Conservation (phyloP, 1,140 invertebrate genomes). For the Drosophila sp. region DNA sequence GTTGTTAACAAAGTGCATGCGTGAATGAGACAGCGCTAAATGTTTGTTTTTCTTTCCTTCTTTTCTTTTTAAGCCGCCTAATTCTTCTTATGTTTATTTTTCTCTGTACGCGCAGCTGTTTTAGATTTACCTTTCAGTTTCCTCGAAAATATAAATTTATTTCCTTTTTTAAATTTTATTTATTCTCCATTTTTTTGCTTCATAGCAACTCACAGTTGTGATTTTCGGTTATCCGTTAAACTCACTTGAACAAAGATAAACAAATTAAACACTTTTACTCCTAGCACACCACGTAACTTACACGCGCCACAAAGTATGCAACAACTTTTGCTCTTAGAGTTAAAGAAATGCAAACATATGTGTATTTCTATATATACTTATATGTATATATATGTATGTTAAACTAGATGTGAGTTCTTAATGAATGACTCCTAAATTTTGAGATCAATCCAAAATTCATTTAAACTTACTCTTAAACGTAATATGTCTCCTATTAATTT, state of each 20-base stretch:
- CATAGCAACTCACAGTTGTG: conserved; percentile 31
- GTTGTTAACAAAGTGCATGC: background rate
- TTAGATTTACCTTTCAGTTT: background rate
- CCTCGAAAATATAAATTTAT: background rate
- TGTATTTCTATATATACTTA: background rate
- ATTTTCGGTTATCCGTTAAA: conserved; percentile 14
- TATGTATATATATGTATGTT: background rate
- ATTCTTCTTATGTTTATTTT: conserved; percentile 42
- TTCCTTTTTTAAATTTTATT: conserved; percentile 4
- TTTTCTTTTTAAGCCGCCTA: conserved; percentile 44
- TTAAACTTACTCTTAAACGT: background rate
- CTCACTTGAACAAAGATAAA: conserved; percentile 40
- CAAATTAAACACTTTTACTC: conserved; percentile 37
- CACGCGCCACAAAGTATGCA: conserved; percentile 37
- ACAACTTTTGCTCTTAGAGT: conserved; percentile 22
- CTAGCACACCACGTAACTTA: conserved; percentile 29
- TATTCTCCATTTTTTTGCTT: conserved; percentile 18
- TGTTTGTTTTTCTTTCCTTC: conserved; percentile 7
- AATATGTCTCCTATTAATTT: conserved; percentile 1
- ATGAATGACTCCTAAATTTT: conserved; percentile 52
- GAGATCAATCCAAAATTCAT: background rate
- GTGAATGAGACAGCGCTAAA: conserved; percentile 16
- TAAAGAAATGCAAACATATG: background rate
- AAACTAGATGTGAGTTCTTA: conserved; percentile 16
- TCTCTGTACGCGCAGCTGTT: conserved; percentile 24